Evolutionary conservation across 2,888 invertebrate genomes (phyloP).

Genomic region (Drosophila monieri): DNA sequence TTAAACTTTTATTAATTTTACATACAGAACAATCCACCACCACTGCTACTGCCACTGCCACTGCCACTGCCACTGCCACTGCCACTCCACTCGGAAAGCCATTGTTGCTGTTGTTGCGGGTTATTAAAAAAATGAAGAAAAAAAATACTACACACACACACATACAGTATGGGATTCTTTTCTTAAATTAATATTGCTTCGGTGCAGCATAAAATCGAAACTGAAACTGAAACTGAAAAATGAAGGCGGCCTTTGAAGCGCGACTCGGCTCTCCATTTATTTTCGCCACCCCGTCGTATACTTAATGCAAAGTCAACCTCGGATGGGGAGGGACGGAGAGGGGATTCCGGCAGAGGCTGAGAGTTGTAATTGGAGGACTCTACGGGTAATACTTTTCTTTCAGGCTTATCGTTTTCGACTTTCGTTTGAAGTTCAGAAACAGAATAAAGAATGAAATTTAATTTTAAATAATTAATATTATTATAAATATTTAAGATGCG

Average conservation of each 20-base stretch:
- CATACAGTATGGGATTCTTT: conserved; percentile 52
- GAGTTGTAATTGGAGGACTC: conserved; percentile 24
- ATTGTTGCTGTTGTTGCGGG: conserved; percentile 72
- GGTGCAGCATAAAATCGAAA: conserved; percentile 25
- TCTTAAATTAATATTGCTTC: conserved; percentile 76
- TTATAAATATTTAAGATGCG: no score
- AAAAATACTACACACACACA: conserved; percentile 34
- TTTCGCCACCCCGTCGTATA: not conserved
- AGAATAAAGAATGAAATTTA: no score
- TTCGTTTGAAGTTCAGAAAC: conserved; percentile 18
- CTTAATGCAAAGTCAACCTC: conserved; percentile 19
- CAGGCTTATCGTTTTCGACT: not conserved
- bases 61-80: not conserved
- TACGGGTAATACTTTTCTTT: conserved; percentile 13
- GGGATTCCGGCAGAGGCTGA: not conserved
- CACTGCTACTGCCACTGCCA: conserved; percentile 1
- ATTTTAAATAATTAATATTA: no score
- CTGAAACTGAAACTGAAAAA: conserved; percentile 33
- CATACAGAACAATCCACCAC: conserved; percentile 30
- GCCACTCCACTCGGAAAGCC: conserved; percentile 27
- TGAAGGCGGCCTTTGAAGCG: not conserved
- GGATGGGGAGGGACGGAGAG: not conserved
- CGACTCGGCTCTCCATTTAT: not conserved
- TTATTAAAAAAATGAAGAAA: conserved; percentile 71
- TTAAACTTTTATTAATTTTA: conserved; percentile 79